Percentiles rank a stretch among this genome's conserved stretches.
These are phyloP conservation scores for Nymphalis io DNA, from an alignment of 1,140 invertebrate genomes.

Conservation along the genomic window DNA sequence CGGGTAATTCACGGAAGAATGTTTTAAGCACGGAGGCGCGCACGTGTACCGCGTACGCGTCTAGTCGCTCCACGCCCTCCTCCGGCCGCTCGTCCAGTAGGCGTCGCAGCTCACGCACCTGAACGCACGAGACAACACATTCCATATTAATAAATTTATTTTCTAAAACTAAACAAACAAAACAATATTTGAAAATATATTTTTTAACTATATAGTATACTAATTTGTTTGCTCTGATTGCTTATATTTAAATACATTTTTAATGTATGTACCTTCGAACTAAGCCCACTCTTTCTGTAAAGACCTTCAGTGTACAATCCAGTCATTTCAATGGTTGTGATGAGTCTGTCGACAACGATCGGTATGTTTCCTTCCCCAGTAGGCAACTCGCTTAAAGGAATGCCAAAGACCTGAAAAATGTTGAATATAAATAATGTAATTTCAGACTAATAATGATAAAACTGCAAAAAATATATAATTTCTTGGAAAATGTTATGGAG, in stretches of 20 bases:
- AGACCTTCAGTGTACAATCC: conserved; percentile 96
- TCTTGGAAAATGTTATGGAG: too few relatives aligned
- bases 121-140: conserved; percentile 1
- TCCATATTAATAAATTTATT: not conserved
- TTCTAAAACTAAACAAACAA: not conserved
- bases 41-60: conserved; percentile 92
- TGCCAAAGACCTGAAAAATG: conserved; percentile 86
- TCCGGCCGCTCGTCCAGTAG: conserved; percentile 88
- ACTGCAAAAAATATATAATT: too few relatives aligned
- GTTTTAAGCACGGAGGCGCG: conserved; percentile 94
- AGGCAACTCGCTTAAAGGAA: conserved; percentile 87
- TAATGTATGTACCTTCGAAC: conserved; percentile 82
- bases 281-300: conserved; percentile 95
- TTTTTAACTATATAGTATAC: not conserved
- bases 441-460: too few relatives aligned
- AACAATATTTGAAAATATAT: not conserved
- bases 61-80: conserved; percentile 84
- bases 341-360: conserved; percentile 91
- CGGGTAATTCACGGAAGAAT: conserved; percentile 95
- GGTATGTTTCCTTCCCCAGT: conserved; percentile 91
- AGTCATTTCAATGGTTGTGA: conserved; percentile 94
- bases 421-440: not conserved
- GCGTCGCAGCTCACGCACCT: conserved; percentile 86
- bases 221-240: not conserved
- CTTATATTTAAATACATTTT: too few relatives aligned